Conservation (phyloP, 1,140 invertebrate genomes). For the Diabrotica undecimpunctata region DNA sequence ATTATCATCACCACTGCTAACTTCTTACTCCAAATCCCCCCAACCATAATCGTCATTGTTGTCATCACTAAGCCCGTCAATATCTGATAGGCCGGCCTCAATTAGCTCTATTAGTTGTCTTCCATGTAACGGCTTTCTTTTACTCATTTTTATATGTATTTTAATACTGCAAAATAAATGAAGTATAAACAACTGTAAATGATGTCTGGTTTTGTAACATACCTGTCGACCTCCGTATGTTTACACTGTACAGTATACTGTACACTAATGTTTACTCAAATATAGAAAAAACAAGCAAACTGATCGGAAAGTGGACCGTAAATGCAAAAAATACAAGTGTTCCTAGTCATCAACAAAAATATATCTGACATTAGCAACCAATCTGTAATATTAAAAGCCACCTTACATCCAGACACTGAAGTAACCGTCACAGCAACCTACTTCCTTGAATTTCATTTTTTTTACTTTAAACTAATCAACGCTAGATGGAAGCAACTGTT, state of each 20-base stretch:
- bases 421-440: too few relatives aligned
- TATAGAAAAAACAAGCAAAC: not conserved
- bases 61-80: too few relatives aligned
- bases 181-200: not conserved
- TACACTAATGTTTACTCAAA: not conserved
- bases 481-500: too few relatives aligned
- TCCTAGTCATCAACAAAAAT: not conserved
- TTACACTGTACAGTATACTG: not conserved
- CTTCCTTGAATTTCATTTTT: too few relatives aligned
- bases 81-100: too few relatives aligned
- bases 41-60: too few relatives aligned
- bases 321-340: not conserved
- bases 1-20: too few relatives aligned
- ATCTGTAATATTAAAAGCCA: not conserved
- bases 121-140: too few relatives aligned
- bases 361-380: not conserved
- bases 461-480: too few relatives aligned
- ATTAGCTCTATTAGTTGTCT: too few relatives aligned
- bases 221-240: not conserved
- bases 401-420: not conserved
- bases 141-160: too few relatives aligned
- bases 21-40: too few relatives aligned
- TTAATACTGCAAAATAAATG: not conserved
- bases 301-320: not conserved
- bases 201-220: not conserved